Evolutionary conservation across 2,797 vertebrate species (phyloP).

Genomic region (Setipinna tenuifilis): DNA sequence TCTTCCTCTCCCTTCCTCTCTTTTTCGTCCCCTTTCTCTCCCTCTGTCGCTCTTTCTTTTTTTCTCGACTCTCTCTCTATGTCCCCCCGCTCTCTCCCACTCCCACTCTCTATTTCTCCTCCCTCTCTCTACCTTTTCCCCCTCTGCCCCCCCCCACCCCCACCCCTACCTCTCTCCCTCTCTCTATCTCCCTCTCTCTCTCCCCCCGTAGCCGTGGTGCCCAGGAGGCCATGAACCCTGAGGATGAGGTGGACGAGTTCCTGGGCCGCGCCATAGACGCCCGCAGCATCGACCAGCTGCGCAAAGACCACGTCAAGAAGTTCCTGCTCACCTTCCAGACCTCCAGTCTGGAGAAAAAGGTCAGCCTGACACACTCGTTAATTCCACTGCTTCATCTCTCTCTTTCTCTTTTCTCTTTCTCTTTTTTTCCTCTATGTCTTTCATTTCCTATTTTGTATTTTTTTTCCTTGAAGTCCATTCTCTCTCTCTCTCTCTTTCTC

Average conservation of each 20-base stretch:
- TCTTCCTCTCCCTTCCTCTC: no score
- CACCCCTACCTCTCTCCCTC: neutral
- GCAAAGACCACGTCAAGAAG: slow-evolving; percentile 93
- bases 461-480: neutral
- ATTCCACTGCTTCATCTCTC: neutral
- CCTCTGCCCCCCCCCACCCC: neutral
- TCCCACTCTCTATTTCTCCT: neutral
- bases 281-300: slow-evolving; percentile 93
- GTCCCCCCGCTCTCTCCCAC: neutral
- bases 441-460: no score
- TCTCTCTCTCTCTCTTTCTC: slow-evolving; percentile 7
- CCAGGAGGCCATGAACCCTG: slow-evolving; percentile 91
- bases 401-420: slow-evolving; percentile 32
- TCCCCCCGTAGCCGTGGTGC: slow-evolving; percentile 78
- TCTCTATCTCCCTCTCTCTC: slow-evolving; percentile 15
- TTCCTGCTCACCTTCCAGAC: slow-evolving; percentile 96
- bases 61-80: neutral
- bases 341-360: slow-evolving; percentile 92
- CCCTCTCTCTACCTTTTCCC: neutral
- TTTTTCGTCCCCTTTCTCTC: no score
- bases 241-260: slow-evolving; percentile 95
- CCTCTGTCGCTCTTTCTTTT: neutral
- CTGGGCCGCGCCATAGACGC: slow-evolving; percentile 92
- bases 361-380: slow-evolving; percentile 48
- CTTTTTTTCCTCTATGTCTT: neutral